Evolutionary conservation across 2,797 vertebrate species (phyloP), one percentile per base, ranked within the genome.

Genomic region (Leuciscus waleckii): DNA sequence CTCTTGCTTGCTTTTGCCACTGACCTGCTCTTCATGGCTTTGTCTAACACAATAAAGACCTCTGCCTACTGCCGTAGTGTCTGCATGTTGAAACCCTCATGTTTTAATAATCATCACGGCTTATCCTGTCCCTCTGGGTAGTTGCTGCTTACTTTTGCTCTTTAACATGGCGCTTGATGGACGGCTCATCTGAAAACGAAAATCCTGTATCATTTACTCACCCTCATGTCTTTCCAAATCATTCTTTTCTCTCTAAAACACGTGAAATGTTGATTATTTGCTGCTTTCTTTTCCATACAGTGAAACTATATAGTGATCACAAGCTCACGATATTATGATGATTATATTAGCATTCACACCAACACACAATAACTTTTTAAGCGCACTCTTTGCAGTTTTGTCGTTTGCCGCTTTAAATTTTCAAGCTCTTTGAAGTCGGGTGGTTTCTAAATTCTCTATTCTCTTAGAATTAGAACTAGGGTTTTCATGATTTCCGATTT

Each of bases 71-170:
- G 79, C 84, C 74, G 35, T 83, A 79, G 67, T 82, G 82, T 83
- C 83, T 89, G 89, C 87, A 89, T 89, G 89, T 83, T 85, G 58
- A 85, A 73, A 81, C 84, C 80, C 56, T 87, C 78, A 80, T 89
- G 77, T 80, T 85, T 76, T 65, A 76, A 79, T 69, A 82, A 77
- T 83, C 87, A 88, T 86, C 87, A 80, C 70, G 41, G 84, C 87
- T 79, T 82, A 88, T 82, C 83, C 49, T 71, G 76, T 85, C 79
- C 43, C 13, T 85, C 68, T 80, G 77, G 78, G 69, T 81, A 70
- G 84, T 69, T 82, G 69, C 85, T 87, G 56, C 56, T 81, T 49
- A 68, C 5, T 19, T 79, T 88, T 76, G 39, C 63, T 56, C 82
- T 43, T 56, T 63, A 74, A 85, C 71, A 67, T 63, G 21, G 26